Evolutionary conservation across 2,888 invertebrate genomes (phyloP).

Genomic region (Physocephala rufipes): DNA sequence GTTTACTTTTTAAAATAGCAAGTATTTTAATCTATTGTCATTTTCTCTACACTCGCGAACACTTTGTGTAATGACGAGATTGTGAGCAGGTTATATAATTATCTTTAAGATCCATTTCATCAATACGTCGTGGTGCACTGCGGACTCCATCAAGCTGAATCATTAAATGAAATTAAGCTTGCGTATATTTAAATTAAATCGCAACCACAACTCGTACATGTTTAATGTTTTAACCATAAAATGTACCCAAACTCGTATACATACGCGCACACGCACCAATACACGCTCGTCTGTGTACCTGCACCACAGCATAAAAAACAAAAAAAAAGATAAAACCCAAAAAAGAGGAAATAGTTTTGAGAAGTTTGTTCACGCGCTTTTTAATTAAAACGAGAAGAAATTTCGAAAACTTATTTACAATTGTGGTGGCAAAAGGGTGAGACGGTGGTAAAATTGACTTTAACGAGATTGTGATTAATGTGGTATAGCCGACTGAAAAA

Average conservation of each 20-base stretch:
- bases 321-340: neutral
- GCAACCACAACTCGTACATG: slow-evolving; percentile 6
- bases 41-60: no score
- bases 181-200: neutral
- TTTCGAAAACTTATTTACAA: neutral
- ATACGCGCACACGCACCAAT: neutral
- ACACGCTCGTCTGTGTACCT: no score
- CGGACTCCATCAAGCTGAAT: no score
- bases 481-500: no score
- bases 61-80: no score
- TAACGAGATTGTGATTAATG: no score
- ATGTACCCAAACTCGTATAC: neutral
- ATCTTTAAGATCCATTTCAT: no score
- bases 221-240: neutral
- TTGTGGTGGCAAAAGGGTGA: neutral
- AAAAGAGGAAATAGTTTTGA: neutral
- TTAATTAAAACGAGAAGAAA: slow-evolving; percentile 6
- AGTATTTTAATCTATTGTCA: no score
- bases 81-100: no score
- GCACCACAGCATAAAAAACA: no score
- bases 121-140: no score
- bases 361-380: neutral
- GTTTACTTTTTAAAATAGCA: no score
- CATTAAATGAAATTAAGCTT: slow-evolving; percentile 15
- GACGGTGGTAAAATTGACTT: neutral